phyloP scores from a whole-genome alignment of 2,888 invertebrate genomes.

The Alviniconcha strummeri region DNA sequence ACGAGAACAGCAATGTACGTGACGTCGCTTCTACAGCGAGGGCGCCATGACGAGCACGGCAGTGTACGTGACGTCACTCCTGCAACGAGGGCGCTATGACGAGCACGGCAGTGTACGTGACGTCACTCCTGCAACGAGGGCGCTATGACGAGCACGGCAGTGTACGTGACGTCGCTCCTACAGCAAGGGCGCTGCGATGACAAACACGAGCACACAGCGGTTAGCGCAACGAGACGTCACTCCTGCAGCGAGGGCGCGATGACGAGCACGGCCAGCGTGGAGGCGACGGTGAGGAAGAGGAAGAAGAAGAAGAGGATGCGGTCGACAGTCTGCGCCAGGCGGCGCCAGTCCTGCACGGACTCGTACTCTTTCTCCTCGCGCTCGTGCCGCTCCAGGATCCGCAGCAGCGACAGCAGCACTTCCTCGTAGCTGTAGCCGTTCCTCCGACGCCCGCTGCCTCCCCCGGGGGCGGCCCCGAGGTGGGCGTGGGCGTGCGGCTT shows the following conservation, averaged over 20 bases:
- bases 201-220: too few species aligned
- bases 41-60: too few species aligned
- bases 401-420: conserved; percentile 73
- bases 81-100: not conserved
- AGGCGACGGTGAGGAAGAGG: conserved; percentile 75
- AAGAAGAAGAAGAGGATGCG: conserved; percentile 77
- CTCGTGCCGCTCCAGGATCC: conserved; percentile 75
- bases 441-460: conserved; percentile 8
- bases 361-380: conserved; percentile 71
- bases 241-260: conserved; percentile 73
- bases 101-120: not conserved
- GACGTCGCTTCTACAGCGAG: too few species aligned
- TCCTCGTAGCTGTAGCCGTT: conserved; percentile 68
- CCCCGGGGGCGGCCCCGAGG: not conserved
- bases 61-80: not conserved
- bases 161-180: not conserved
- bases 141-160: too few species aligned
- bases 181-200: not conserved
- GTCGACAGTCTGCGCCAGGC: conserved; percentile 76
- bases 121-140: too few species aligned
- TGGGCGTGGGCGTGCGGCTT: conserved; percentile 6
- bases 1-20: too few species aligned
- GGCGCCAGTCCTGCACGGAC: conserved; percentile 77
- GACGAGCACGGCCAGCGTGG: conserved; percentile 75
- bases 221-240: conserved; percentile 2